A percentile compares a stretch with the other conserved stretches of the same genome.
Evolutionary conservation across 2,888 invertebrate genomes (phyloP).

Genomic region (Steinernema carpocapsae): DNA sequence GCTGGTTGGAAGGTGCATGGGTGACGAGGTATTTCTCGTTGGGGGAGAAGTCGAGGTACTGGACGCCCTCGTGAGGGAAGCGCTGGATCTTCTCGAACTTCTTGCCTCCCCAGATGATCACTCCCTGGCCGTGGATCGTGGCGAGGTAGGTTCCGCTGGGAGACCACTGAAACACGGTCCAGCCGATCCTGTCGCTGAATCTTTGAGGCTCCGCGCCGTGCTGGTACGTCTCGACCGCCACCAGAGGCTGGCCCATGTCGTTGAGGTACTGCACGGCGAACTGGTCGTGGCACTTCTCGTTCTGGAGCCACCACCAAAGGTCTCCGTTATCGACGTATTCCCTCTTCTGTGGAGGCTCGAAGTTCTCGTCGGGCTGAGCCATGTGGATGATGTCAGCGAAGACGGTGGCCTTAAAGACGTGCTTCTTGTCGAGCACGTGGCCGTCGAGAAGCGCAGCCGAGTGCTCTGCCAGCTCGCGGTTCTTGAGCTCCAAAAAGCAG

Average conservation of each 20-base stretch:
- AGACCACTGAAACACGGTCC: constrained; percentile 97
- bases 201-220: constrained; percentile 47
- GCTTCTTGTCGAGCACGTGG: constrained; percentile 91
- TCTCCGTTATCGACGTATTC: constrained; percentile 86
- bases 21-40: constrained; percentile 95
- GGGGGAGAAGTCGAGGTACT: constrained; percentile 95
- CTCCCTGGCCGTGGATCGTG: constrained; percentile 90
- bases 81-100: constrained; percentile 87
- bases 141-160: constrained; percentile 93
- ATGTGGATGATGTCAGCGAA: constrained; percentile 73
- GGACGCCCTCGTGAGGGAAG: constrained; percentile 81
- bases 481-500: constrained; percentile 60
- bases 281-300: constrained; percentile 94
- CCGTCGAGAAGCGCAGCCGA: constrained; percentile 87
- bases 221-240: constrained; percentile 52
- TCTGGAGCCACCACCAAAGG: constrained; percentile 87
- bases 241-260: constrained; percentile 43
- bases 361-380: constrained; percentile 86
- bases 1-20: constrained; percentile 78
- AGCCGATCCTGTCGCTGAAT: constrained; percentile 75
- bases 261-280: constrained; percentile 84
- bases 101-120: constrained; percentile 95
- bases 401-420: constrained; percentile 77
- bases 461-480: constrained; percentile 73
- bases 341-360: constrained; percentile 87